Evolutionary conservation across 1,140 invertebrate genomes (phyloP).

Genomic region (Drosophila tristis): DNA sequence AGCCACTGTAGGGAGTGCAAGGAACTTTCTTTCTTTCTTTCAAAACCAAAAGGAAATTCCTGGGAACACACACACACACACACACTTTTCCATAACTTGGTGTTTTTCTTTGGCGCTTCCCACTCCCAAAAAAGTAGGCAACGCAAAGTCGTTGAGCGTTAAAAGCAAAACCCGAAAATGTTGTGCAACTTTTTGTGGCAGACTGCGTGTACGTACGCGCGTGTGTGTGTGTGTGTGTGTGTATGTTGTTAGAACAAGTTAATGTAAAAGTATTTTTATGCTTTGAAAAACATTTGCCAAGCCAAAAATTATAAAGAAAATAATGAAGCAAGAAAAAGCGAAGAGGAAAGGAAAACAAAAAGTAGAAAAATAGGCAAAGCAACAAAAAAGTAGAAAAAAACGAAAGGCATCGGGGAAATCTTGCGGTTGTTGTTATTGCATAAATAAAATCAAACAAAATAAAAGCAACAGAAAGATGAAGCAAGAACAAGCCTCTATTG

Average conservation of each 20-base stretch:
- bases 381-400: not conserved
- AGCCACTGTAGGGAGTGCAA: not conserved
- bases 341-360: conserved; percentile 25
- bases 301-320: conserved; percentile 80
- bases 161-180: conserved; percentile 69
- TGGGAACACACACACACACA: conserved; percentile 25
- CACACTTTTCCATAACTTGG: conserved; percentile 66
- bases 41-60: not conserved
- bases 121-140: conserved; percentile 59
- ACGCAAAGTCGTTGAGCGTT: conserved; percentile 75
- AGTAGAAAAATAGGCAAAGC: conserved; percentile 41
- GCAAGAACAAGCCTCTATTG: conserved; percentile 38
- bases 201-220: conserved; percentile 7
- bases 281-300: conserved; percentile 79
- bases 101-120: conserved; percentile 69
- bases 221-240: conserved; percentile 51
- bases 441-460: conserved; percentile 77
- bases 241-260: conserved; percentile 75
- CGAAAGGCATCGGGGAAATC: conserved; percentile 26
- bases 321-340: conserved; percentile 58
- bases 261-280: conserved; percentile 83
- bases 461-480: conserved; percentile 15
- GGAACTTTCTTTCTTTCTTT: conserved; percentile 37
- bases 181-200: conserved; percentile 69
- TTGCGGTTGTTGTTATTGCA: conserved; percentile 60